Evolutionary conservation across 1,140 invertebrate genomes (phyloP), one percentile per base, ranked within the genome.

Genomic region (Pogonus chalceus): DNA sequence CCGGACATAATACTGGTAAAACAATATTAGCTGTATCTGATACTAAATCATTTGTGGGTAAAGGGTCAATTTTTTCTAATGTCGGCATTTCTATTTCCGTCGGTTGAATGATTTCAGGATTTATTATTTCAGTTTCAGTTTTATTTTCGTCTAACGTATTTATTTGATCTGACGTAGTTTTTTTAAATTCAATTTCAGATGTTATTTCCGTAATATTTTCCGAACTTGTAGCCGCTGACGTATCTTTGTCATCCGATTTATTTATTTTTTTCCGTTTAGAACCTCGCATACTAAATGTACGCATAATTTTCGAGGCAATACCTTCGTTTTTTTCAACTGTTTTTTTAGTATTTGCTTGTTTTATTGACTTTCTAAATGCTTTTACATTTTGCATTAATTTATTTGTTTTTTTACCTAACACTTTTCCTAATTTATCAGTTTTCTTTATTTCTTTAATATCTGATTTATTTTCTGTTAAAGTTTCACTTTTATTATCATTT

Each of bases 251-350:
- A 23, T 48, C 21, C 23, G 49, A 4, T 20, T 55, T 23, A 2
- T 37, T 35, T 26, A 12, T 20, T 21, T 20, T 23, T 48, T 48
- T 35, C 20, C 31, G 53, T 16, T 54, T 57, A 26, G 57, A 58
- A 14, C 49, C 37, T 43, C 37, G 26, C 20, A 57, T 37, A 51
- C 51, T 60, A 23, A 60, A 43, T 16, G 50, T 53, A 24, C 52
- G 54, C 14, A 58, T 35, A 23, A 60, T 35, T 52, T 54, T 58
- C 4, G 58, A 16, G 16, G 35, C 47, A 23, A 57, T 53, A 54
- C 21, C 21, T 58, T 60, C 50, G 39, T n/a, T 20, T 52, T 56
- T 35, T 52, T 53, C 47, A 20, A 10, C 39, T 26, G 16, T 43
- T 43, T 43, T 3, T 10, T 9, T 12, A 4, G 9, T 3, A 12